phyloP scores from a whole-genome alignment of 2,797 vertebrate genomes.

The Erpetoichthys calabaricus region DNA sequence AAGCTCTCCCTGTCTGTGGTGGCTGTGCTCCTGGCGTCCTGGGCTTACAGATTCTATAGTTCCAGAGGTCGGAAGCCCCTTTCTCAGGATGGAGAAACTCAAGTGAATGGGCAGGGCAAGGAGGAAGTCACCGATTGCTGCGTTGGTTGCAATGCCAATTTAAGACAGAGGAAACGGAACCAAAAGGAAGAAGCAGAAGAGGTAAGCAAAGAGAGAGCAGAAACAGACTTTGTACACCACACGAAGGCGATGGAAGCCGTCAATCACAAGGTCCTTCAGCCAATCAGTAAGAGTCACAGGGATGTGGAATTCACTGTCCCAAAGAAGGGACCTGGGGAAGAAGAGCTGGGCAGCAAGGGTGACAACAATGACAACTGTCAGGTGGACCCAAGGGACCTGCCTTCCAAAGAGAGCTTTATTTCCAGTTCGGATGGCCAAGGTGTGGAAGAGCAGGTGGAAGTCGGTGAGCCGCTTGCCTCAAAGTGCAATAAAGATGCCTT shows the following conservation, averaged over 20 bases:
- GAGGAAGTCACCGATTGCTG: conserved; percentile 11
- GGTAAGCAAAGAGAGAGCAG: not conserved
- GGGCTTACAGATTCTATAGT: conserved; percentile 64
- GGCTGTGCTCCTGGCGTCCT: conserved; percentile 58
- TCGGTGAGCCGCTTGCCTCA: too few relatives aligned
- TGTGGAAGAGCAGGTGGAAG: too few relatives aligned
- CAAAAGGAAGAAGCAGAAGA: accelerated
- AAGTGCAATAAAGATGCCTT: too few relatives aligned
- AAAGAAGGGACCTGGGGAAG: accelerated
- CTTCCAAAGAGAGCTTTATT: not conserved
- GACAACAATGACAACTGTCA: not conserved
- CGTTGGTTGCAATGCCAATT: conserved; percentile 20
- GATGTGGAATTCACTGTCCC: accelerated
- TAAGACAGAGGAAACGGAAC: not conserved
- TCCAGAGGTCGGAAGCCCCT: conserved; percentile 31
- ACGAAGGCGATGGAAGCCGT: too few relatives aligned
- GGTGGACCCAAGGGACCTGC: not conserved
- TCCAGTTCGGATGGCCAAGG: too few relatives aligned
- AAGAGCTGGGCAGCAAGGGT: not conserved
- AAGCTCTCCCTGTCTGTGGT: conserved; percentile 65
- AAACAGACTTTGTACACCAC: too few relatives aligned
- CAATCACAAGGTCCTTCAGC: too few relatives aligned
- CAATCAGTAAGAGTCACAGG: too few relatives aligned
- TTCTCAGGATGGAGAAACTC: not conserved
- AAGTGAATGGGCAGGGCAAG: accelerated